phyloP scores from a whole-genome alignment of 2,113 vertebrate genomes.

The Cyanocitta stelleri region DNA sequence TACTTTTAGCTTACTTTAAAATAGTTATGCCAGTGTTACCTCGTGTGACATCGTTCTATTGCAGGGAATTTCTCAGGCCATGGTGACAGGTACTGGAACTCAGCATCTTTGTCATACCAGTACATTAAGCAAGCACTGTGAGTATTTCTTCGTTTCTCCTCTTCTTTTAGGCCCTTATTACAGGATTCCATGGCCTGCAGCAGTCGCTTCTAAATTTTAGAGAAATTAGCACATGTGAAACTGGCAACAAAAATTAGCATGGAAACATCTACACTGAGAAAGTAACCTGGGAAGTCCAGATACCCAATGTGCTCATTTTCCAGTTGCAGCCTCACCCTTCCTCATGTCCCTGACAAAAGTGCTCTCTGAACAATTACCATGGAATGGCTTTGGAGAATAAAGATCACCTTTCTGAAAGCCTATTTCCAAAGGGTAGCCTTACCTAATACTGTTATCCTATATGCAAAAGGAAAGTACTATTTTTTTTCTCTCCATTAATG shows the following conservation, averaged over 20 bases:
- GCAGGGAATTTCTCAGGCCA: constrained; percentile 86
- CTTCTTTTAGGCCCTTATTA: constrained; percentile 77
- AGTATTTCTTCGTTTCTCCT: constrained; percentile 84
- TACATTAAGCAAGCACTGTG: constrained; percentile 89
- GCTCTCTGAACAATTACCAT: background rate
- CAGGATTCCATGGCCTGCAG: constrained; percentile 89
- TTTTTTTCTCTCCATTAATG: background rate
- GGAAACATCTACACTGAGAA: background rate
- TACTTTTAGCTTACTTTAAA: background rate
- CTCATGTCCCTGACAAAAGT: background rate
- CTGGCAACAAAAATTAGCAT: background rate
- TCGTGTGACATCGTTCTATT: constrained; percentile 79
- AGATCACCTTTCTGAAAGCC: background rate
- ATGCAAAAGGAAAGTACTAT: background rate
- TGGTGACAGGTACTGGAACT: constrained; percentile 78
- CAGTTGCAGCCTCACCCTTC: background rate
- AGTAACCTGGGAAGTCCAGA: background rate
- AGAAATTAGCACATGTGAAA: background rate
- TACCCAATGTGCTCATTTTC: background rate
- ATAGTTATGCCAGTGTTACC: constrained; percentile 61
- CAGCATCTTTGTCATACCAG: constrained; percentile 73
- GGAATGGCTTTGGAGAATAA: background rate
- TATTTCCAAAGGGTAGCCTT: background rate
- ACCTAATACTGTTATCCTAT: background rate
- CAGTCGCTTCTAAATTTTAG: constrained; percentile 77